Evolutionary conservation across 1,140 invertebrate species (phyloP).

Genomic region (Anagrus nilaparvatae): DNA sequence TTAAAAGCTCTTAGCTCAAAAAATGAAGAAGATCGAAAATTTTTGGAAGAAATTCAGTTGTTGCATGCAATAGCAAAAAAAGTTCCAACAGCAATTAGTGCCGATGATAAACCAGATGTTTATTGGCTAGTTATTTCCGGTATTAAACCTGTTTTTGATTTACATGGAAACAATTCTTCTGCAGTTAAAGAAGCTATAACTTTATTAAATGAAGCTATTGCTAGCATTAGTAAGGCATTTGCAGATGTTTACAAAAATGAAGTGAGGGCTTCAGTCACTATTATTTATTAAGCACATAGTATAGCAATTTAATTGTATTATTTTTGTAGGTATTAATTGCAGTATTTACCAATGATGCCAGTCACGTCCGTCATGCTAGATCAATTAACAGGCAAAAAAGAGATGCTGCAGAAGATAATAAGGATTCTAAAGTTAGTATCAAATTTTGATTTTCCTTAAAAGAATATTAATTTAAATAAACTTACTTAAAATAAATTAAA

Average conservation of each 20-base stretch:
- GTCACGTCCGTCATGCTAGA: constrained; percentile 39
- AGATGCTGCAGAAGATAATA: constrained; percentile 8
- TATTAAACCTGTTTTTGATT: constrained; percentile 51
- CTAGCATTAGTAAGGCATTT: constrained; percentile 49
- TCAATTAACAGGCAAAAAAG: constrained; percentile 21
- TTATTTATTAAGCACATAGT: neutral
- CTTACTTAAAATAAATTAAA: too few relatives aligned
- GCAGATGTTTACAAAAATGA: constrained; percentile 54
- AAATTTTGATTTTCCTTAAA: constrained; percentile 10
- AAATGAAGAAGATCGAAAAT: constrained; percentile 52
- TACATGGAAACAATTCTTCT: constrained; percentile 56
- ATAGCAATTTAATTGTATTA: constrained; percentile 6
- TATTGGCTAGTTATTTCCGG: constrained; percentile 55
- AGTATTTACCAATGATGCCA: constrained; percentile 53
- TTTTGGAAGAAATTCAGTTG: constrained; percentile 53
- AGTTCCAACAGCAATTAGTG: constrained; percentile 40
- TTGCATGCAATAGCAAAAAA: constrained; percentile 51
- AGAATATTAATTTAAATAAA: too few relatives aligned
- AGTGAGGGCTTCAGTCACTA: too few relatives aligned
- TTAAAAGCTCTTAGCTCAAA: constrained; percentile 24
- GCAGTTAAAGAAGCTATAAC: constrained; percentile 56
- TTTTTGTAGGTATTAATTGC: constrained; percentile 45
- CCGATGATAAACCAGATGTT: constrained; percentile 52
- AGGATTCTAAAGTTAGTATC: constrained; percentile 14
- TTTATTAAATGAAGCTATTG: constrained; percentile 48